A percentile compares a stretch with the other conserved stretches of the same genome.
phyloP scores from a whole-genome alignment of 2,113 vertebrate species.

The Setophaga petechia region DNA sequence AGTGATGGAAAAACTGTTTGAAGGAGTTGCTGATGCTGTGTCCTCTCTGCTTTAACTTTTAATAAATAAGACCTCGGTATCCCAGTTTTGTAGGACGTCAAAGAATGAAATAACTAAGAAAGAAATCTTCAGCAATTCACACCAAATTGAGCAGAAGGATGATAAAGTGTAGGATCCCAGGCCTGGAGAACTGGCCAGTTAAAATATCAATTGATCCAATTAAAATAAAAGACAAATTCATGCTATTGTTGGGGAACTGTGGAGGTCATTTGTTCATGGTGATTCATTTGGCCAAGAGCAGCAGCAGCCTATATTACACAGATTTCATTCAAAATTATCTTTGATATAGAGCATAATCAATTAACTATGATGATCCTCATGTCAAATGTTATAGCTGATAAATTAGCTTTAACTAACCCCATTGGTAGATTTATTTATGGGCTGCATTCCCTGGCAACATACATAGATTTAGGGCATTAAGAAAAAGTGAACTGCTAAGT shows the following conservation, averaged over 20 bases:
- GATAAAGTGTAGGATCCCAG: not conserved
- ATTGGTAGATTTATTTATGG: not conserved
- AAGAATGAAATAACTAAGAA: not conserved
- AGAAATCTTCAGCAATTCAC: not conserved
- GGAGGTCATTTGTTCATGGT: not conserved
- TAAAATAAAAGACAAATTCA: not conserved
- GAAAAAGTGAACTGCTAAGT: not conserved
- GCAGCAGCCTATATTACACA: not conserved
- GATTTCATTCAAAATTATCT: not conserved
- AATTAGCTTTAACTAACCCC: not conserved
- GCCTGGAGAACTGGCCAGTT: not conserved
- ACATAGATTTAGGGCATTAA: not conserved
- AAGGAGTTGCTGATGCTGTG: not conserved
- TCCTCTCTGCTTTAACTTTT: not conserved
- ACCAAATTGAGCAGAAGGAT: not conserved
- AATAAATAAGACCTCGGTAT: not conserved
- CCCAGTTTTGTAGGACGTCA: not conserved
- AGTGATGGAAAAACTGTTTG: not conserved
- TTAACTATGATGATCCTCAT: not conserved
- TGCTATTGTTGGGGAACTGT: not conserved
- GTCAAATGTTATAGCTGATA: not conserved
- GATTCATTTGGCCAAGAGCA: not conserved
- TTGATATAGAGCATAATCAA: not conserved
- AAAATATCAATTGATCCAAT: not conserved
- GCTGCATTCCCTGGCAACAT: not conserved